Conservation (phyloP, 2,797 vertebrate species). For the Enteromius fasciolatus region DNA sequence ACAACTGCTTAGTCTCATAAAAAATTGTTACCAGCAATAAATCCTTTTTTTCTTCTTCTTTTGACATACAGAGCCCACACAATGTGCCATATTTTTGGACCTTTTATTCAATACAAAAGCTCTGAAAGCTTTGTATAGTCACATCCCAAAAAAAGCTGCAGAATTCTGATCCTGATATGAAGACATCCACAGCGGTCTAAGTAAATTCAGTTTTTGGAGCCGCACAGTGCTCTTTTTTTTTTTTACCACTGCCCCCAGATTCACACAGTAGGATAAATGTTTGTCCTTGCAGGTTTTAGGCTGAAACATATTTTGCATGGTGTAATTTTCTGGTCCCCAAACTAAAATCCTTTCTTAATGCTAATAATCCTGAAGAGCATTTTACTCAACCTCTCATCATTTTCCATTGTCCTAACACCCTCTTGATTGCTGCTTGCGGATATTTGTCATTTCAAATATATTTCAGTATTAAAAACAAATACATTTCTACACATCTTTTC, state of each 20-base stretch:
- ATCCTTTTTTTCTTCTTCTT: neutral
- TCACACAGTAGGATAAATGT: neutral
- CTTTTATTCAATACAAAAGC: neutral
- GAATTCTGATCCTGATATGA: neutral
- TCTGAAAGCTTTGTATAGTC: neutral
- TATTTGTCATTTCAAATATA: neutral
- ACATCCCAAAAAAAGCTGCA: neutral
- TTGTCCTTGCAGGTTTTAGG: neutral
- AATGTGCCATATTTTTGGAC: neutral
- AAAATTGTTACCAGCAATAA: constrained; percentile 1
- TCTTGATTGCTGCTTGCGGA: neutral
- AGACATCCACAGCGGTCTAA: neutral
- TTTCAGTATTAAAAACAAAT: neutral
- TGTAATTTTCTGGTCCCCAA: neutral
- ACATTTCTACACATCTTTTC: neutral
- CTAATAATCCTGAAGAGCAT: neutral
- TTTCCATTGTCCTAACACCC: neutral
- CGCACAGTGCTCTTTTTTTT: neutral
- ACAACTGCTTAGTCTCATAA: neutral
- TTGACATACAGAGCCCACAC: neutral
- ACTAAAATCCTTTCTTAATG: neutral
- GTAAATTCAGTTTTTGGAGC: neutral
- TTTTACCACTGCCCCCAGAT: neutral
- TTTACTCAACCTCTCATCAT: neutral
- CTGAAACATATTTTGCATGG: constrained; percentile 3